Evolutionary conservation across 2,113 vertebrate genomes (phyloP).

Genomic region (Dendrocopos noguchii): DNA sequence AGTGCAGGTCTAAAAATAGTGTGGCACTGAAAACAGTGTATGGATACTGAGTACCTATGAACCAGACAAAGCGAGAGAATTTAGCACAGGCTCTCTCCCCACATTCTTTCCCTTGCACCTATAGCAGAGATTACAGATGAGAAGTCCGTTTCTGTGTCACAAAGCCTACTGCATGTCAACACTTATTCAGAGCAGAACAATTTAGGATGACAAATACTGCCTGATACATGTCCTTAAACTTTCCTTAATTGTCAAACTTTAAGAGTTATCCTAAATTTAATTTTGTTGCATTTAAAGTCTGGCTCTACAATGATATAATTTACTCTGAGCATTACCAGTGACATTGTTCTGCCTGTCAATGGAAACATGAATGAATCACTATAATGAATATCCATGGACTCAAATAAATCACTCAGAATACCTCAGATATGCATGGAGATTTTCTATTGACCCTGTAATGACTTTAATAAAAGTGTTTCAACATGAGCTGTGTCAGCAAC

Average conservation of each 20-base stretch:
- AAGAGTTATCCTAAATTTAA: slow-evolving; percentile 45
- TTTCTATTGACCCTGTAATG: slow-evolving; percentile 64
- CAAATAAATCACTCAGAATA: slow-evolving; percentile 49
- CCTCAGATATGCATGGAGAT: slow-evolving; percentile 4
- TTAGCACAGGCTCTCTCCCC: neutral
- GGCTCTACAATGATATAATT: slow-evolving; percentile 34
- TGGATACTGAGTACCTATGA: neutral
- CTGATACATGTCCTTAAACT: slow-evolving; percentile 39
- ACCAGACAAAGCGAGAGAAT: neutral
- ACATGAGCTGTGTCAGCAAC: slow-evolving; percentile 43
- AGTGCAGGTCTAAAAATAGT: neutral
- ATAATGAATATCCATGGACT: slow-evolving; percentile 31
- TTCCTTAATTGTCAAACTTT: slow-evolving; percentile 45
- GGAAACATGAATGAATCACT: slow-evolving; percentile 35
- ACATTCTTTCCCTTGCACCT: neutral
- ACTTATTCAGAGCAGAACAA: neutral
- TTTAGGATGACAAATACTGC: neutral
- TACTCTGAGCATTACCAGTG: slow-evolving; percentile 40
- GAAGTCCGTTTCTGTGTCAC: neutral
- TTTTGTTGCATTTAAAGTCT: slow-evolving; percentile 31
- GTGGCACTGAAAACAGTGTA: neutral
- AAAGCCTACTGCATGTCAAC: neutral
- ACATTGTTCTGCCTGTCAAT: slow-evolving; percentile 56
- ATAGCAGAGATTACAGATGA: neutral
- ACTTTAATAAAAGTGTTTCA: slow-evolving; percentile 60